Conservation (phyloP, 2,113 vertebrate genomes). For the Syngnathoides biaculeatus region DNA sequence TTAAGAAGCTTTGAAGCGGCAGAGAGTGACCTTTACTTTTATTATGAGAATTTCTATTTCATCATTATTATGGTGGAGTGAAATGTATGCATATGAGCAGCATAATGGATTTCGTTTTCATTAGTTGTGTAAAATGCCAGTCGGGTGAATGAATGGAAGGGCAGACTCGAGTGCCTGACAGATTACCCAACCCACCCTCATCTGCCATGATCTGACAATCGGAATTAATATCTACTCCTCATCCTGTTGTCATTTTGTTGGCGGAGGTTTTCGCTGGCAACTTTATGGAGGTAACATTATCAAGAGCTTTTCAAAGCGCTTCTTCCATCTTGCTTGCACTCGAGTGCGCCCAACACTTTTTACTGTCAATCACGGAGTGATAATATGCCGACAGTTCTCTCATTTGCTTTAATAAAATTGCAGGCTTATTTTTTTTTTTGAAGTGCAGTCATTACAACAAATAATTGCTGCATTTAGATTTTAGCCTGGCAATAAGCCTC, state of each 20-base stretch:
- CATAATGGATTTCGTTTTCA: slow-evolving; percentile 83
- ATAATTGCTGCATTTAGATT: slow-evolving; percentile 95
- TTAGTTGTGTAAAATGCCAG: slow-evolving; percentile 91
- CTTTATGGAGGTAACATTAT: slow-evolving; percentile 98
- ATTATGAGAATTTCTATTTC: slow-evolving; percentile 95
- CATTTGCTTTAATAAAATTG: slow-evolving; percentile 99
- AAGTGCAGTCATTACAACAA: slow-evolving; percentile 95
- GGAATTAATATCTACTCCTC: slow-evolving; percentile 89
- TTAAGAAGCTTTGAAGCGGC: slow-evolving; percentile 91
- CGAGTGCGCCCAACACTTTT: slow-evolving; percentile 88
- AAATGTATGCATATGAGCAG: slow-evolving; percentile 85
- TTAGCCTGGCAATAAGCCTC: slow-evolving; percentile 90
- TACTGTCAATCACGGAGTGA: slow-evolving; percentile 99
- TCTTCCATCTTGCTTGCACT: slow-evolving; percentile 90
- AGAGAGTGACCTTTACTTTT: slow-evolving; percentile 95
- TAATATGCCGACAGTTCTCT: slow-evolving; percentile 98
- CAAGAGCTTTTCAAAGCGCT: slow-evolving; percentile 90
- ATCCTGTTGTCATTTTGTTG: slow-evolving; percentile 82
- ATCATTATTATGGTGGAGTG: slow-evolving; percentile 73
- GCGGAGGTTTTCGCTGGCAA: slow-evolving; percentile 83
- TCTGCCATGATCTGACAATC: slow-evolving; percentile 68
- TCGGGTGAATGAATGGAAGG: slow-evolving; percentile 73
- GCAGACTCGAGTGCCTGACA: slow-evolving; percentile 48
- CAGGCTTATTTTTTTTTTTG: slow-evolving; percentile 87
- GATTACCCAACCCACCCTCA: slow-evolving; percentile 50